Base-by-base conservation (phyloP, 2,888 invertebrate species). In the Macaria liturata region DNA sequence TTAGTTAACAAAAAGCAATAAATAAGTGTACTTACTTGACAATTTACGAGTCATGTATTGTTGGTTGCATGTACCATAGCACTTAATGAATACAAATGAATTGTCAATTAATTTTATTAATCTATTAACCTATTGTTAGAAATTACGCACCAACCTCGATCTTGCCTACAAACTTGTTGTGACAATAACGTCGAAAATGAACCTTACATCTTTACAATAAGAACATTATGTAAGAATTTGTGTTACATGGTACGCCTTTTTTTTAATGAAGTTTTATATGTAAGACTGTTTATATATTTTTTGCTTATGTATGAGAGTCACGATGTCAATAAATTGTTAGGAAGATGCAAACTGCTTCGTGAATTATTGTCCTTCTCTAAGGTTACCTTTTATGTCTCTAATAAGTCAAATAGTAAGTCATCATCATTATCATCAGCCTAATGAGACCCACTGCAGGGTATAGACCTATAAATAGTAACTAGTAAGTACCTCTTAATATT, bases 241-340 rank as follows among this genome's bases (percentile, higher is more conserved):
- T n/a, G n/a, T n/a, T n/a, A n/a, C n/a, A n/a, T n/a, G n/a, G n/a
- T n/a, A n/a, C n/a, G n/a, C n/a, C n/a, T n/a, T n/a, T n/a, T n/a
- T n/a, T n/a, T n/a, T n/a, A 34, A 37, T 37, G 34, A 37, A 37
- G 34, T 37, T 37, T 37, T 7, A 6, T 7, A 37, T 20, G 34
- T 37, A 37, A 37, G 34, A 7, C 34, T 2, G 4, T 37, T 0
- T 4, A 37, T 37, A 37, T 7, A 8, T 39, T 8, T 42, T 4
- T 8, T 42, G 4, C 32, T 32, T 37, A 55, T 43, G 57, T 51
- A 64, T 58, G 50, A 20, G 4, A 59, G 63, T 70, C 75, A 76
- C 75, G 75, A 65, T 49, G 53, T 20, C 34, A 46, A 75, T 76
- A 71, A 73, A 76, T 73, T 65, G 67, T 66, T 52, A 57, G 58